Base-by-base conservation (phyloP, 1,140 invertebrate species). In the Drosophila novamexicana region DNA sequence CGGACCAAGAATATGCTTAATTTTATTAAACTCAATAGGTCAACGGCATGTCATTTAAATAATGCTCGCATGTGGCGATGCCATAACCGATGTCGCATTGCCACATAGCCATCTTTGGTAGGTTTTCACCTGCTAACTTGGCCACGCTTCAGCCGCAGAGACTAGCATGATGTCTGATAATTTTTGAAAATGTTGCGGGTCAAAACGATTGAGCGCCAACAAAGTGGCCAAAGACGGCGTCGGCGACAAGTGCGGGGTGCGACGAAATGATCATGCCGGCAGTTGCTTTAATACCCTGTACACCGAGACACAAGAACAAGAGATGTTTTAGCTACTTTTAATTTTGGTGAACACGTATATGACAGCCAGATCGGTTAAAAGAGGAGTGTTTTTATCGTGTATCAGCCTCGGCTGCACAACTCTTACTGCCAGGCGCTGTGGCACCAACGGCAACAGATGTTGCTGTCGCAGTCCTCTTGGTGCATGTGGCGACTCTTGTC, bases 401-500 rank as follows among this genome's bases (percentile, higher is more conserved):
- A 34, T 29, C 49, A 50, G 29, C 50, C 6, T 12, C n/a, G 2
- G 7, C 9, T 36, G 50, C n/a, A 5, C 29, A 7, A 2, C 32
- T 16, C 37, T 56, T 54, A 40, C 34, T 61, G 54, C 63, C 18
- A 12, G 58, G 64, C 45, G 65, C 36, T 42, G 58, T 14, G 64
- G 45, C 29, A 6, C 53, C 63, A 58, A 52, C 40, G 36, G 58
- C 58, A 68, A 88, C 83, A 89, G 67, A 81, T 73, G 84, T 83
- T 79, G 75, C 70, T 59, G 70, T 73, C 64, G 61, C 22, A 57
- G 54, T 18, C 47, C 3, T 50, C 44, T 45, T 18, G 75, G 59
- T 69, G 67, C 75, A 81, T 76, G 70, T 66, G 52, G 78, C 79
- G 57, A 62, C 75, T 45, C 54, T 68, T 66, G 83, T 76, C 53